A percentile compares a stretch with the other conserved stretches of the same genome.
These are phyloP conservation scores for Carpatolechia fugitivella DNA, from an alignment of 2,888 invertebrate species.

Conservation along the genomic window DNA sequence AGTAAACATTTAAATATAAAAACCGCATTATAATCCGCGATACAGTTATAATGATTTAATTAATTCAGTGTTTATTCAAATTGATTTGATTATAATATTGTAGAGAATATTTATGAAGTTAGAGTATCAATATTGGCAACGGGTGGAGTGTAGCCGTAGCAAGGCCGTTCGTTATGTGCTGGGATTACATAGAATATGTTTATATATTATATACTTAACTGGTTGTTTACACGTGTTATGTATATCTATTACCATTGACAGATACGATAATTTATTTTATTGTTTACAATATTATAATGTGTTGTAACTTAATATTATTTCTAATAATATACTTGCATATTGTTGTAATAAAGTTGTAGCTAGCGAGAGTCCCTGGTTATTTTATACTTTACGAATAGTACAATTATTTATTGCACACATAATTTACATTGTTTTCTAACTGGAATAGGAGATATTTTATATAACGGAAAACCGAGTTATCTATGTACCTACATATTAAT, in stretches of 20 bases:
- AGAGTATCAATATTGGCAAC: neutral
- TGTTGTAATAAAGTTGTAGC: too few relatives aligned
- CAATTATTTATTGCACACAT: too few relatives aligned
- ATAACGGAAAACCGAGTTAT: neutral
- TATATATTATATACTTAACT: neutral
- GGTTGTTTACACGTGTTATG: slow-evolving; percentile 1
- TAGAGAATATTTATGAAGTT: slow-evolving; percentile 10
- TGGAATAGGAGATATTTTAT: too few relatives aligned
- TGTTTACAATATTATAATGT: neutral
- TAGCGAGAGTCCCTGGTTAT: too few relatives aligned
- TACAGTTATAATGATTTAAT: slow-evolving; percentile 23
- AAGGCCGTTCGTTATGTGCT: slow-evolving; percentile 10
- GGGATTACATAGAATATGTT: neutral
- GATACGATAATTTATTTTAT: neutral
- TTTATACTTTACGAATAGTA: too few relatives aligned
- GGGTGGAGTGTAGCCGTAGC: neutral
- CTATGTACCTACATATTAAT: neutral
- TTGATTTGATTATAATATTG: slow-evolving; percentile 15
- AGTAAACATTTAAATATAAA: slow-evolving; percentile 14
- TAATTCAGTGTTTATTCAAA: slow-evolving; percentile 23
- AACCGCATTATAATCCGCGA: neutral
- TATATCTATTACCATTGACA: neutral
- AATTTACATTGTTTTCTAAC: too few relatives aligned
- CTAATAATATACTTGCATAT: too few relatives aligned
- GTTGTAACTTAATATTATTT: neutral